Evolutionary conservation across 2,797 vertebrate species (phyloP), one percentile per base, ranked within the genome.

Genomic region (Eurystomus glaucurus): DNA sequence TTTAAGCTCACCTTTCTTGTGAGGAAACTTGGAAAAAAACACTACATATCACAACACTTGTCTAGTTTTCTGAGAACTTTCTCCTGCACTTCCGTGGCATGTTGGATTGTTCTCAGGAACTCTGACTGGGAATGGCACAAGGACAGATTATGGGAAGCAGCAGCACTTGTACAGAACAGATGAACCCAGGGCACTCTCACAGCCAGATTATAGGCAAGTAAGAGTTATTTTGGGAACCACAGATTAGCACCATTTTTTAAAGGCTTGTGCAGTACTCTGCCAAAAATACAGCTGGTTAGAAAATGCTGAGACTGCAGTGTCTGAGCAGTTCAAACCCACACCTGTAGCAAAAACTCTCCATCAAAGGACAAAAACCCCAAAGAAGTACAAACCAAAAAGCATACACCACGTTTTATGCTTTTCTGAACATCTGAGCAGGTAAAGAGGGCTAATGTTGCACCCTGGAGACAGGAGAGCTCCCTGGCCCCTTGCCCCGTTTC

Each of bases 401-500:
- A 20, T 2, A 54, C 1, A 29, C 0, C 0, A 3, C 14, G 16
- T 72, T 71, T 71, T 9, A 54, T 0, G 3, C 22, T n/a, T 18
- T 81, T 28, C 75, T 52, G n/a, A 64, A 45, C 14, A 39, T 58
- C 61, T 14, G 39, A 72, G 65, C 37, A 78, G n/a, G 45, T 19
- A 20, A 68, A 72, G 15, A 65, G 21, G 31, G 25, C 46, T 61
- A 35, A 17, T 86, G 77, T 82, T 13, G 2, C 14, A 72, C 26
- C 33, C 52, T 43, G 28, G 9, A 71, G 62, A 66, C 16, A 81
- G 31, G 14, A 18, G 50, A 60, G 19, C 29, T 75, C 22, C 76
- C 33, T 58, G 62, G 35, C 45, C 12, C 28, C 39, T 82, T 48
- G 62, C n/a, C 28, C 58, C 51, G 1, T 23, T 82, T 88, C 33